Conservation (phyloP, 2,113 vertebrate species). For the Accipiter cooperii region DNA sequence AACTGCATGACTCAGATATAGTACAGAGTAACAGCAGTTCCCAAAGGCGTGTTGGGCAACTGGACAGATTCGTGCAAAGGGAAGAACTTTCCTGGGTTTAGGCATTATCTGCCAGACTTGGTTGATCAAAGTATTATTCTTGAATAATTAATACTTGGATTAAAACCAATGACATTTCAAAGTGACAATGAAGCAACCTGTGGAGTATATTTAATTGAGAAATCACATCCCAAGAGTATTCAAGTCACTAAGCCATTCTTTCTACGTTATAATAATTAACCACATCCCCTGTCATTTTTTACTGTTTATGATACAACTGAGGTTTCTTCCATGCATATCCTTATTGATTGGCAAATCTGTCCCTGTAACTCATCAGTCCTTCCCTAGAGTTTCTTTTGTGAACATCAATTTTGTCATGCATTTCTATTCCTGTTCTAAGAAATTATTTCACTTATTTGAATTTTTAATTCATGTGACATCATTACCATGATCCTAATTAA, state of each 20-base stretch:
- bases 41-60: background rate
- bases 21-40: background rate
- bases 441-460: background rate
- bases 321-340: background rate
- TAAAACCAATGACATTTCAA: constrained; percentile 22
- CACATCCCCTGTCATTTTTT: constrained; percentile 13
- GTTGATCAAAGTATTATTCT: background rate
- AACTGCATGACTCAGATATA: background rate
- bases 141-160: constrained; percentile 24
- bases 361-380: background rate
- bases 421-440: background rate
- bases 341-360: background rate
- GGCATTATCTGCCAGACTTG: background rate
- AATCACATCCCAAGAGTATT: constrained; percentile 14
- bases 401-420: background rate
- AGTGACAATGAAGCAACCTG: background rate
- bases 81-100: background rate
- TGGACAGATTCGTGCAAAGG: background rate
- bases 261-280: background rate
- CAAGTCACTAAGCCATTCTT: constrained; percentile 2
- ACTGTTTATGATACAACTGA: background rate
- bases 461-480: background rate
- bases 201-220: constrained; percentile 17
- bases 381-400: background rate
- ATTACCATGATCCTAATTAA: background rate